Conservation (phyloP, 1,140 invertebrate genomes). For the Polypedilum vanderplanki region DNA sequence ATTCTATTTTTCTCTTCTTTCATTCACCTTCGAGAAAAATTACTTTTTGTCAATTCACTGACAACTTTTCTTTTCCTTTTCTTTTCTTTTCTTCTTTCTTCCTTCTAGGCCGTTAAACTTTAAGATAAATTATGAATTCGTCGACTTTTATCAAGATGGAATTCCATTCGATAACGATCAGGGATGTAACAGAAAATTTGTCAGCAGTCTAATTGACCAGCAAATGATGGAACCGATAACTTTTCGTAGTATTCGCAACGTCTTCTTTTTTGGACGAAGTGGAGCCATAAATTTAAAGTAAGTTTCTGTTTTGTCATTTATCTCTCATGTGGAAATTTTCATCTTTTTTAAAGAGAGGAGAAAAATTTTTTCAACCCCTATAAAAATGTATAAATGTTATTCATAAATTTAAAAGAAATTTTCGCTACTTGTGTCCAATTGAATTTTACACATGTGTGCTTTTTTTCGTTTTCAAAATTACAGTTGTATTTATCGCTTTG, state of each 20-base stretch:
- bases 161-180: constrained; percentile 55
- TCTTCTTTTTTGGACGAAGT: constrained; percentile 79
- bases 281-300: constrained; percentile 73
- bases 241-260: constrained; percentile 66
- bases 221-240: constrained; percentile 46
- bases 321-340: no score
- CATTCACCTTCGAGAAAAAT: background rate
- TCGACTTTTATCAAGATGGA: constrained; percentile 77
- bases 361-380: constrained; percentile 10
- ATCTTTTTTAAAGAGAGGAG: background rate
- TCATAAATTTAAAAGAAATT: no score
- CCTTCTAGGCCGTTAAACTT: constrained; percentile 71
- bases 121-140: constrained; percentile 81
- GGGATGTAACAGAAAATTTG: constrained; percentile 49
- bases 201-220: constrained; percentile 53
- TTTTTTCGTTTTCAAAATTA: constrained; percentile 38
- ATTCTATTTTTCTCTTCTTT: no score
- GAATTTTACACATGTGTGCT: background rate
- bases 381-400: no score
- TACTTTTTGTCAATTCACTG: background rate
- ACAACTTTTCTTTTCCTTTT: constrained; percentile 11
- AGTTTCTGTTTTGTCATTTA: background rate
- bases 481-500: constrained; percentile 78
- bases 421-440: no score
- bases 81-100: constrained; percentile 29